These are phyloP conservation scores for Gymnothorax reevesii DNA, from an alignment of 2,797 vertebrate genomes.

Conservation along the genomic window DNA sequence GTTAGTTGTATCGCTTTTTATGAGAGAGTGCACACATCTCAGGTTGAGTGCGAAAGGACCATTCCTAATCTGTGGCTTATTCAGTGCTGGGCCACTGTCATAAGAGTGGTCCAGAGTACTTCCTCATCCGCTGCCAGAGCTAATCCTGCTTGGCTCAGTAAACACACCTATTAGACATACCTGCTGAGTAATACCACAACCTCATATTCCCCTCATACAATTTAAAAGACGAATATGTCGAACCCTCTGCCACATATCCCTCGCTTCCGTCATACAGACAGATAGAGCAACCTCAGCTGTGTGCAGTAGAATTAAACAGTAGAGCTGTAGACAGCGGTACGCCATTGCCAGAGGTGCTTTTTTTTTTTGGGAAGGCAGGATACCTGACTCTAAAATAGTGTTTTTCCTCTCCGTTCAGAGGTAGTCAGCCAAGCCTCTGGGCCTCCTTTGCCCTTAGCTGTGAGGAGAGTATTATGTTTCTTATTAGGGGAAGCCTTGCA, in stretches of 20 bases:
- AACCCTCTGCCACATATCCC: not conserved
- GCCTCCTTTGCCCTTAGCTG: not conserved
- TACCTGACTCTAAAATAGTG: not conserved
- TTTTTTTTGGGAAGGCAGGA: not conserved
- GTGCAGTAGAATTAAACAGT: not conserved
- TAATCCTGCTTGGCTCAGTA: not conserved
- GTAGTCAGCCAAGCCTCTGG: not conserved
- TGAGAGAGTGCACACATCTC: not conserved
- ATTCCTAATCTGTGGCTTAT: not conserved
- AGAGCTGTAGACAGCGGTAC: not conserved
- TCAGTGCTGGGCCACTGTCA: not conserved
- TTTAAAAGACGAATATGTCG: not conserved
- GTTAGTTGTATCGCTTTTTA: not conserved
- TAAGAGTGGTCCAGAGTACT: not conserved
- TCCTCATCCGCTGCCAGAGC: not conserved
- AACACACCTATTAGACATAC: not conserved
- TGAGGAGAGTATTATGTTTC: not conserved
- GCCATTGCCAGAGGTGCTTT: not conserved
- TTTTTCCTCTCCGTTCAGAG: not conserved
- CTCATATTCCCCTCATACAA: too few species aligned
- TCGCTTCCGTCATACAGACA: not conserved
- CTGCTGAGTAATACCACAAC: not conserved
- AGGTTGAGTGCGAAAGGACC: not conserved
- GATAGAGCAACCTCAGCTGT: not conserved
- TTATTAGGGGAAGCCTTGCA: conserved; percentile 5